These are phyloP conservation scores for Celastrina argiolus DNA, from an alignment of 2,888 invertebrate genomes.

Conservation along the genomic window DNA sequence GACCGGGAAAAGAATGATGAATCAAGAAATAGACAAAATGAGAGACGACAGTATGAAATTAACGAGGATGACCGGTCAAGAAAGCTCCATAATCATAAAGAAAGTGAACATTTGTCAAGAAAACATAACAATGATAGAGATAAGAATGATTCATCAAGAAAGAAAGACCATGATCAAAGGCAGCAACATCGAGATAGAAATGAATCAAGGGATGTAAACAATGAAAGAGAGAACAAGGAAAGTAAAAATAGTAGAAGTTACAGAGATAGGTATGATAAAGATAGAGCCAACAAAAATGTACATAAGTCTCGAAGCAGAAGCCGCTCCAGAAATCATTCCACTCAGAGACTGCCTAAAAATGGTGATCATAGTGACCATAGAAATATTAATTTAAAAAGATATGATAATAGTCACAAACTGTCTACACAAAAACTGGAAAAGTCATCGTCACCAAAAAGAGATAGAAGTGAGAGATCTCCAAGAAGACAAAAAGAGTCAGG, in stretches of 20 bases:
- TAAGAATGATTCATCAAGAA: neutral
- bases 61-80: constrained; percentile 27
- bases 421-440: constrained; percentile 28
- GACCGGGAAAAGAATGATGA: constrained; percentile 30
- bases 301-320: constrained; percentile 29
- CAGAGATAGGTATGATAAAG: constrained; percentile 21
- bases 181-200: constrained; percentile 29
- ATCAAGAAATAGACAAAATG: constrained; percentile 24
- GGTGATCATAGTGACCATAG: constrained; percentile 25
- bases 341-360: constrained; percentile 26
- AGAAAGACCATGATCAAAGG: constrained; percentile 17
- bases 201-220: constrained; percentile 10
- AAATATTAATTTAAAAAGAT: constrained; percentile 30
- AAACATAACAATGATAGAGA: constrained; percentile 24
- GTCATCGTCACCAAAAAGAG: constrained; percentile 31
- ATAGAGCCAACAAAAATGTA: constrained; percentile 25
- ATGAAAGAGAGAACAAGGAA: no score
- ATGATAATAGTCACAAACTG: constrained; percentile 26
- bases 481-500: constrained; percentile 23
- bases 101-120: constrained; percentile 25
- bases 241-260: constrained; percentile 26
- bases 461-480: constrained; percentile 31
- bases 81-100: constrained; percentile 28
- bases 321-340: constrained; percentile 30
- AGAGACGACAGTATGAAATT: constrained; percentile 27